Evolutionary conservation across 2,113 vertebrate species (phyloP).

Genomic region (Nerophis lumbriciformis): DNA sequence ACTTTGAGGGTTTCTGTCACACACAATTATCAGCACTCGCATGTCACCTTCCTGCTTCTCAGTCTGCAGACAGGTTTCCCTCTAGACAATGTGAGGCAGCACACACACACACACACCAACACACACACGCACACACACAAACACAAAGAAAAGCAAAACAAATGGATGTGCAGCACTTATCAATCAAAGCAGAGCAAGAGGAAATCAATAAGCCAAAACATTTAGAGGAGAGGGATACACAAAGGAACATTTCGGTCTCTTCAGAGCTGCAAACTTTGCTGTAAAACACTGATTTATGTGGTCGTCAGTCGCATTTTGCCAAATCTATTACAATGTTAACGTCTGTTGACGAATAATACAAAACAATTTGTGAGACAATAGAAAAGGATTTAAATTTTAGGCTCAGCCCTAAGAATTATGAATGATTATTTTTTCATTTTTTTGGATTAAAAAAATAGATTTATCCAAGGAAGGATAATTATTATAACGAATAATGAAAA

Average conservation of each 20-base stretch:
- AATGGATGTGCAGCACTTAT: constrained; percentile 42
- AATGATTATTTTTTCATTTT: too few relatives aligned
- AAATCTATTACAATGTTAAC: neutral
- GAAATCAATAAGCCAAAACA: constrained; percentile 50
- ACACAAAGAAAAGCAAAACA: constrained; percentile 30
- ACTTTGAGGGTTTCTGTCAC: constrained; percentile 38
- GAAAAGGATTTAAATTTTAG: too few relatives aligned
- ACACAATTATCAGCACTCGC: constrained; percentile 28
- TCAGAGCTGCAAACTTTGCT: neutral
- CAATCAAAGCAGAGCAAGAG: constrained; percentile 36
- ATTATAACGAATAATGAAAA: too few relatives aligned
- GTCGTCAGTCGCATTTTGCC: neutral
- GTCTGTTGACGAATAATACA: too few relatives aligned
- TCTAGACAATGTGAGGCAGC: constrained; percentile 55
- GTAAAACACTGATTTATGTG: neutral
- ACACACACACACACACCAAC: neutral
- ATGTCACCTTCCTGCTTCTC: constrained; percentile 18
- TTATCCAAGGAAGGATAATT: too few relatives aligned
- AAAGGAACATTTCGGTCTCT: constrained; percentile 8
- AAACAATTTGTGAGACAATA: too few relatives aligned
- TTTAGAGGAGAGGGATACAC: constrained; percentile 36
- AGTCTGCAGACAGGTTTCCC: constrained; percentile 60
- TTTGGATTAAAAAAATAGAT: too few relatives aligned
- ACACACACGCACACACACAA: constrained; percentile 14
- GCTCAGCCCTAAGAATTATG: too few relatives aligned